A percentile compares a stretch with the other conserved stretches of the same genome.
Conservation (phyloP, 2,888 invertebrate genomes). For the Allolobophora icterica region DNA sequence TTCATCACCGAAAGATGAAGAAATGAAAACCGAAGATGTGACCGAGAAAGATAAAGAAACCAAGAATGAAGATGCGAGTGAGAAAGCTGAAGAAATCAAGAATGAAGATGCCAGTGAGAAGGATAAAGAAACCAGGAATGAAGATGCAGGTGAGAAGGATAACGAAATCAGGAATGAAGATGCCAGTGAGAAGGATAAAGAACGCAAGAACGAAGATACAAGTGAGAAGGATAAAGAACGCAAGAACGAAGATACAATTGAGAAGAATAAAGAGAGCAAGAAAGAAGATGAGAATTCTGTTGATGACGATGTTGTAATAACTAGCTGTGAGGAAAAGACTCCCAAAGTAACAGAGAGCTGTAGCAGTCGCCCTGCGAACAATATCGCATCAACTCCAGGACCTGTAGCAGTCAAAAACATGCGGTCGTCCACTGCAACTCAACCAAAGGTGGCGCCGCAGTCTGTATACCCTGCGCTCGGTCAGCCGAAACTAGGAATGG, state of each 20-base stretch:
- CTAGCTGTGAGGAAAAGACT: not conserved
- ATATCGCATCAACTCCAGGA: not conserved
- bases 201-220: not conserved
- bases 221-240: not conserved
- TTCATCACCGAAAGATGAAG: not conserved
- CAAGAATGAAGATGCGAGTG: not conserved
- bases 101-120: not conserved
- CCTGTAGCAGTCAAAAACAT: not conserved
- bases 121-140: not conserved
- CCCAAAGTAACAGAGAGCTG: not conserved
- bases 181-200: not conserved
- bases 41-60: not conserved
- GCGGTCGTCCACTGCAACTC: not conserved
- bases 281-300: not conserved
- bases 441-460: not conserved
- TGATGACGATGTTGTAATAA: not conserved
- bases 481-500: not conserved
- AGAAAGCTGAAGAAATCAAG: not conserved
- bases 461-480: not conserved
- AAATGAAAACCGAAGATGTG: not conserved
- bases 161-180: not conserved
- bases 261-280: not conserved
- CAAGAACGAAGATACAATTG: not conserved
- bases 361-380: not conserved
- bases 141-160: not conserved